A percentile compares a stretch with the other conserved stretches of the same genome.
phyloP scores from a whole-genome alignment of 2,797 vertebrate genomes.

The Tokudaia tokunoshimensis region DNA sequence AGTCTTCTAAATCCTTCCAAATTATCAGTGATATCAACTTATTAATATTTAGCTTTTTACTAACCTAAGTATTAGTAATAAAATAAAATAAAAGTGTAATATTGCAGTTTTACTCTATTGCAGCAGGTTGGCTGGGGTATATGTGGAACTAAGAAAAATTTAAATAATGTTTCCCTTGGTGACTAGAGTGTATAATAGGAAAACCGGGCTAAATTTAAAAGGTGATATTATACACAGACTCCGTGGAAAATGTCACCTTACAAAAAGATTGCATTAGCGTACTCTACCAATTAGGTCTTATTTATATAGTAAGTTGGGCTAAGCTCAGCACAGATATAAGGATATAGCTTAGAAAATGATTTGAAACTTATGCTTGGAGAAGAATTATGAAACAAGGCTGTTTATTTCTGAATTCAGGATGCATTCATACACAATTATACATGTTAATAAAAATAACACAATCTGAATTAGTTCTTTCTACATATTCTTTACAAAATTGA shows the following conservation, averaged over 20 bases:
- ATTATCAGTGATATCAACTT: not conserved
- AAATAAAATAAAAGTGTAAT: constrained; percentile 42
- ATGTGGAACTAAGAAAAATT: constrained; percentile 60
- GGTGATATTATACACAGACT: constrained; percentile 46
- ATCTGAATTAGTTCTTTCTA: constrained; percentile 34
- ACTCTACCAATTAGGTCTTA: constrained; percentile 41
- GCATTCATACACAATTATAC: constrained; percentile 37
- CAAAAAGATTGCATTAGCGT: constrained; percentile 59
- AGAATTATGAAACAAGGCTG: not conserved
- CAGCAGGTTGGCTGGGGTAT: not conserved
- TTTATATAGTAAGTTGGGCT: constrained; percentile 60
- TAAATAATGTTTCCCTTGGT: constrained; percentile 64
- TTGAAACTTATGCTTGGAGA: constrained; percentile 22
- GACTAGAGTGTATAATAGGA: constrained; percentile 53
- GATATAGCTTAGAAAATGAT: constrained; percentile 59
- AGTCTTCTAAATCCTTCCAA: constrained; percentile 13
- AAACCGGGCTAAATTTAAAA: constrained; percentile 67
- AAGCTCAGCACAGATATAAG: constrained; percentile 61
- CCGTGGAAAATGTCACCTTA: constrained; percentile 61
- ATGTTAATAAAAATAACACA: constrained; percentile 48
- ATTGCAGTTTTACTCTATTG: constrained; percentile 7
- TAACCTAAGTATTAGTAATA: constrained; percentile 46
- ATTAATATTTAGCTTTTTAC: not conserved
- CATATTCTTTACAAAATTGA: constrained; percentile 5
- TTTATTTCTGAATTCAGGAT: constrained; percentile 56